phyloP scores from a whole-genome alignment of 2,888 invertebrate species.

The Cephonodes hylas region DNA sequence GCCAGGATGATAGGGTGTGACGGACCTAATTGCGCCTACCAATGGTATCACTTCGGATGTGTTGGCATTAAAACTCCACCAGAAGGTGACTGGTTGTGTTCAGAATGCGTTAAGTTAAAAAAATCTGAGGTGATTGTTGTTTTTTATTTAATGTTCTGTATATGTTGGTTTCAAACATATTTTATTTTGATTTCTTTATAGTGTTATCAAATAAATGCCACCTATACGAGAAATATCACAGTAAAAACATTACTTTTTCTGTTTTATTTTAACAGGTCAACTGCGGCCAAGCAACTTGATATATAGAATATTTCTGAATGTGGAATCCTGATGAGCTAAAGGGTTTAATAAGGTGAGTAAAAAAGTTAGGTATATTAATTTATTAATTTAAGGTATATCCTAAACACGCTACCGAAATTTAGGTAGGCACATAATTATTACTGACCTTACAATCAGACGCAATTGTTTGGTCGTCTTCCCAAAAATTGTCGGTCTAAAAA shows the following conservation, averaged over 20 bases:
- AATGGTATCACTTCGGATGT: slow-evolving; percentile 64
- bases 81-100: slow-evolving; percentile 59
- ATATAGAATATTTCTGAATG: too few relatives aligned
- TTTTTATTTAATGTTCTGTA: too few relatives aligned
- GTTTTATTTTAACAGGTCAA: not conserved
- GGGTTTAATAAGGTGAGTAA: not conserved
- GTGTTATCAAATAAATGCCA: too few relatives aligned
- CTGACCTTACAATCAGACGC: too few relatives aligned
- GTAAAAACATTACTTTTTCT: not conserved
- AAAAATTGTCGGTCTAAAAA: too few relatives aligned
- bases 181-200: not conserved
- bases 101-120: slow-evolving; percentile 38
- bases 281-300: not conserved
- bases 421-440: too few relatives aligned
- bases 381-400: too few relatives aligned
- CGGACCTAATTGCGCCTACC: slow-evolving; percentile 40
- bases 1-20: slow-evolving; percentile 64
- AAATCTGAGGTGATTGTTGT: slow-evolving; percentile 11
- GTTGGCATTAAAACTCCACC: slow-evolving; percentile 53
- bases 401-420: too few relatives aligned
- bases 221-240: not conserved
- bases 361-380: too few relatives aligned
- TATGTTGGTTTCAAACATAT: too few relatives aligned
- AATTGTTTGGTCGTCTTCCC: too few relatives aligned
- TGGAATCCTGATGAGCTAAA: not conserved